Percentiles rank a stretch among this genome's conserved stretches.
Conservation (phyloP, 2,113 vertebrate genomes). For the Brevimyrus niger region DNA sequence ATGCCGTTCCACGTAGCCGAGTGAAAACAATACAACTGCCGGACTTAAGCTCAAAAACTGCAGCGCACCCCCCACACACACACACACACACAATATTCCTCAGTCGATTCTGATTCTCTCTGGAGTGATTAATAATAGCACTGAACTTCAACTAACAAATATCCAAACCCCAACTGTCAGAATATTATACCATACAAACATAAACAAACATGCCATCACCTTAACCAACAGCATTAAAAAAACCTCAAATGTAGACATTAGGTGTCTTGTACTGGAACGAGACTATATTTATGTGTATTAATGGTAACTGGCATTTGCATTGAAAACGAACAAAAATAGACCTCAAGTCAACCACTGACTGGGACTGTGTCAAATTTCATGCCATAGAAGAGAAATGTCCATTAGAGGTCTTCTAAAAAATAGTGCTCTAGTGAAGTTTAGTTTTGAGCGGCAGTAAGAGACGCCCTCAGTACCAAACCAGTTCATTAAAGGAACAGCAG, state of each 20-base stretch:
- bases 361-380: background rate
- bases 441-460: background rate
- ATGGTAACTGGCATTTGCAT: background rate
- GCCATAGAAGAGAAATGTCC: background rate
- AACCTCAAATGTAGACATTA: background rate
- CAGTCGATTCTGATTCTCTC: background rate
- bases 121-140: background rate
- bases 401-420: background rate
- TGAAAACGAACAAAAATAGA: background rate
- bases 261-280: background rate
- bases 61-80: background rate
- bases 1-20: background rate
- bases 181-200: background rate
- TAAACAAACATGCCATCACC: background rate
- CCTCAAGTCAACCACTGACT: background rate
- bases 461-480: background rate
- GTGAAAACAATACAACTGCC: background rate
- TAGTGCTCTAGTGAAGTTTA: background rate
- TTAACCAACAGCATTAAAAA: background rate
- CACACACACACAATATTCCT: background rate
- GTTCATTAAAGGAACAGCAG: background rate
- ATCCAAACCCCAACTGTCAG: background rate
- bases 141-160: background rate
- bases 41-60: background rate
- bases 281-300: background rate